Conservation (phyloP, 2,113 vertebrate species). For the Podarcis cretensis region DNA sequence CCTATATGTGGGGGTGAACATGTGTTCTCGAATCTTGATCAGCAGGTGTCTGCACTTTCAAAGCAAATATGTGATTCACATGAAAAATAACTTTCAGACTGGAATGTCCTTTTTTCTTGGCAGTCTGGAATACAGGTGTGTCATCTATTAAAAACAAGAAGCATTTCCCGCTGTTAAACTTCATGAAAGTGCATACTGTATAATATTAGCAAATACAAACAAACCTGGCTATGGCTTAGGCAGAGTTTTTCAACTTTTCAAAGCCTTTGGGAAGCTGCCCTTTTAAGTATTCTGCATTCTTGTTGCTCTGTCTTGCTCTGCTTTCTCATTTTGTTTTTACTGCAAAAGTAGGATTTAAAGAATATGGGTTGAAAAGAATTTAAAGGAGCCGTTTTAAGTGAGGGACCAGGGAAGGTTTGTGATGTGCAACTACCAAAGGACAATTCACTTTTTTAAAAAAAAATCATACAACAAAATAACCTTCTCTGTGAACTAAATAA, state of each 20-base stretch:
- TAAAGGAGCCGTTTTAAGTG: background rate
- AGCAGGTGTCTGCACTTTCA: background rate
- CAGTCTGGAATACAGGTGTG: background rate
- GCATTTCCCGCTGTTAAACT: background rate
- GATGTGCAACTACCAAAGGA: background rate
- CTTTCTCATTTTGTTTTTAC: background rate
- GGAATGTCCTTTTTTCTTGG: background rate
- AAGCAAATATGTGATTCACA: background rate
- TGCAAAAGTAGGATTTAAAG: background rate
- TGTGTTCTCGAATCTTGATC: background rate
- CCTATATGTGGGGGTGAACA: background rate
- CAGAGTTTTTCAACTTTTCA: background rate
- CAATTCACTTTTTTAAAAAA: conserved; percentile 10
- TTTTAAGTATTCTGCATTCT: background rate
- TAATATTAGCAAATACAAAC: background rate
- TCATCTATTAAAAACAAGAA: background rate
- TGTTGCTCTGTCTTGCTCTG: background rate
- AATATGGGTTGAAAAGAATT: background rate
- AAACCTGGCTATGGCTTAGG: background rate
- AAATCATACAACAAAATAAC: background rate
- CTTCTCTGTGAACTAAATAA: background rate
- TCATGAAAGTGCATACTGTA: background rate
- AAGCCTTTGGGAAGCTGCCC: background rate
- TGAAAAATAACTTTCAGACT: background rate
- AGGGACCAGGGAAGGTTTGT: background rate